Conservation (phyloP, 2,888 invertebrate genomes). For the Melanchra persicariae region DNA sequence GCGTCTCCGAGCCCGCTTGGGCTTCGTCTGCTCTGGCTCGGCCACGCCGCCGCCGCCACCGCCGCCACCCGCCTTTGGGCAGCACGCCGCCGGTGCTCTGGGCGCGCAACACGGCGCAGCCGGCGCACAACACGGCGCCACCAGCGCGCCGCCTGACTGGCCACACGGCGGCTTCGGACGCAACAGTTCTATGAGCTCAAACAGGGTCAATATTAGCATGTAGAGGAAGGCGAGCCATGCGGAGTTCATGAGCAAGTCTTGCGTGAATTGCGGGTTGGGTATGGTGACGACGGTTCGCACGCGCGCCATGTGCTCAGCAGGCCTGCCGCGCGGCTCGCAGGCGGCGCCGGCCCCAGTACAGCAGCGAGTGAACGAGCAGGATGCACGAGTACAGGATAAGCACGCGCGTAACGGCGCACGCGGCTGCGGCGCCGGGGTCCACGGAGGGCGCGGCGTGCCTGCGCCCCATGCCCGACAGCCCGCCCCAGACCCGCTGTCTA, state of each 20-base stretch:
- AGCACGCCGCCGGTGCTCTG: not conserved
- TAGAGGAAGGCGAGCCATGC: slow-evolving; percentile 75
- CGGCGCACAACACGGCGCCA: not conserved
- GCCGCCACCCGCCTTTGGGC: not conserved
- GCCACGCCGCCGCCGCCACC: not conserved
- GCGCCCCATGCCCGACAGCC: slow-evolving; percentile 31
- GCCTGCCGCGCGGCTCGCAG: slow-evolving; percentile 60
- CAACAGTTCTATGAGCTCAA: slow-evolving; percentile 76
- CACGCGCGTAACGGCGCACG: slow-evolving; percentile 72
- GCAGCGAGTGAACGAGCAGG: slow-evolving; percentile 76
- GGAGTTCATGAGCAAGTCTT: slow-evolving; percentile 63
- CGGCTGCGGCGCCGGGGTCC: slow-evolving; percentile 57
- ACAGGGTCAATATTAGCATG: slow-evolving; percentile 75
- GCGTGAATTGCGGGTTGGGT: slow-evolving; percentile 70
- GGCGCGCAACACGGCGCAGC: not conserved
- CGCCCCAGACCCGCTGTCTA: not conserved
- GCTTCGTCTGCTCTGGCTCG: not conserved
- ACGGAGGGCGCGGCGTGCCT: not conserved
- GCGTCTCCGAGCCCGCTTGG: not conserved
- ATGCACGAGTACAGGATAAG: slow-evolving; percentile 77
- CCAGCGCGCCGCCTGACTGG: not conserved
- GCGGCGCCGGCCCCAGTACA: slow-evolving; percentile 77
- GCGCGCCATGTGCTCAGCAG: slow-evolving; percentile 46
- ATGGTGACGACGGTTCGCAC: slow-evolving; percentile 26
- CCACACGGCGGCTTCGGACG: slow-evolving; percentile 68